Evolutionary conservation across 2,888 invertebrate genomes (phyloP), one percentile per base, ranked within the genome.

Genomic region (Tanaodytes sp.): DNA sequence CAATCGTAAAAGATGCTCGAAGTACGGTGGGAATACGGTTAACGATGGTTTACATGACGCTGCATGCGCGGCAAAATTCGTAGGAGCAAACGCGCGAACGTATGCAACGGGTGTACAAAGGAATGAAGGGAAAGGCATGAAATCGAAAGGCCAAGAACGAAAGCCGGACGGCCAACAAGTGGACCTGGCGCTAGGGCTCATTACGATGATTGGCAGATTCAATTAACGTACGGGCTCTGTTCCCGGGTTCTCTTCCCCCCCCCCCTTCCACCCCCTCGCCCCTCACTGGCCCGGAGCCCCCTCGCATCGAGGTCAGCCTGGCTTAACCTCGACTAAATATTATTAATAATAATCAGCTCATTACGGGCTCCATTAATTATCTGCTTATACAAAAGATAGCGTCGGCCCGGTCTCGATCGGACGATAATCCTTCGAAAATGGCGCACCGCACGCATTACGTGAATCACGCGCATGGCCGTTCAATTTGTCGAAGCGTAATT

Each of bases 201-300:
- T 91, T 91, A 91, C 89, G 88, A 88, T 91, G 91, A 91, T 91
- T 91, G 91, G 90, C 91, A 91, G 88, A 88, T 91, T 91, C 91
- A 91, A 91, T 91, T 91, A 91, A 90, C 85, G 79, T 74, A 75
- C 76, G 75, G 73, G 62, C 77, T 63, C 68, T 8, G 8, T 8
- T 23, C 23, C 23, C 23, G 5, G 76, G 75, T 73, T 59, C 77
- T 63, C 69, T 73, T 75, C 76, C 76, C 77, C 75, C 74, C 76
- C 67, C 77, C 74, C 12, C 27, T 27, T 9, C 27, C 27, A 4
- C 9, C 27, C 5, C 27, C 5, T 9, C 27, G 27, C 4, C n/a
- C n/a, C n/a, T n/a, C n/a, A n/a, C n/a, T n/a, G n/a, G 27, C 31
- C 40, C 61, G 42, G 16, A 36, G 19, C 39, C 77, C 74, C 78